Conservation (phyloP, 2,113 vertebrate genomes). For the Tiliqua scincoides region DNA sequence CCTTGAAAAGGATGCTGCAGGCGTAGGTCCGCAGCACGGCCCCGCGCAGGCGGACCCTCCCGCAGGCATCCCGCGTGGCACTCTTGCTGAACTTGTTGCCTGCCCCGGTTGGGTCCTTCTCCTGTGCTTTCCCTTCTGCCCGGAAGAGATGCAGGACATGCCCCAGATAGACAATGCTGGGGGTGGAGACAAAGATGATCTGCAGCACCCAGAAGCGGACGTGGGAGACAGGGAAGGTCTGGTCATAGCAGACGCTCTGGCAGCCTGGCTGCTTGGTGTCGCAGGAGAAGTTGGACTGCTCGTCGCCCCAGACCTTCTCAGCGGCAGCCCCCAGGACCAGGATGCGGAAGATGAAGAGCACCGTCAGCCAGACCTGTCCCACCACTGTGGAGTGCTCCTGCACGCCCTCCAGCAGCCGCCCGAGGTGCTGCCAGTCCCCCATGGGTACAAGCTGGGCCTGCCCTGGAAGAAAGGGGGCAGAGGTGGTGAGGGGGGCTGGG, state of each 20-base stretch:
- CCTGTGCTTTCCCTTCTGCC: conserved; percentile 83
- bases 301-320: conserved; percentile 89
- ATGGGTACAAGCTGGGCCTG: conserved; percentile 61
- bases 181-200: conserved; percentile 91
- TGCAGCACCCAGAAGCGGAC: conserved; percentile 93
- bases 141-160: conserved; percentile 89
- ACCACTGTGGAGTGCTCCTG: conserved; percentile 91
- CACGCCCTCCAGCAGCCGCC: conserved; percentile 85
- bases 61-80: conserved; percentile 68
- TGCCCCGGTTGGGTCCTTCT: conserved; percentile 46
- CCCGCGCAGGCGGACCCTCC: conserved; percentile 79
- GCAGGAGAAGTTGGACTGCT: conserved; percentile 86
- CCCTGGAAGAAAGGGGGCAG: conserved; percentile 45
- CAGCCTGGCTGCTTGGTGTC: conserved; percentile 91
- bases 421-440: conserved; percentile 88
- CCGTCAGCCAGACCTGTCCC: conserved; percentile 88
- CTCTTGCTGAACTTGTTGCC: conserved; percentile 56
- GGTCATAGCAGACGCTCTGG: conserved; percentile 89
- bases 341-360: conserved; percentile 89
- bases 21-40: conserved; percentile 84
- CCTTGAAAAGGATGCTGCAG: conserved; percentile 87
- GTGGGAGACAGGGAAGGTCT: conserved; percentile 91
- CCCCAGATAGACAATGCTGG: conserved; percentile 88
- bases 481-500: background rate
- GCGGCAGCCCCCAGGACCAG: conserved; percentile 86